A percentile compares a stretch with the other conserved stretches of the same genome.
These are phyloP conservation scores for Carduelis carduelis DNA, from an alignment of 2,797 vertebrate species.

Conservation along the genomic window DNA sequence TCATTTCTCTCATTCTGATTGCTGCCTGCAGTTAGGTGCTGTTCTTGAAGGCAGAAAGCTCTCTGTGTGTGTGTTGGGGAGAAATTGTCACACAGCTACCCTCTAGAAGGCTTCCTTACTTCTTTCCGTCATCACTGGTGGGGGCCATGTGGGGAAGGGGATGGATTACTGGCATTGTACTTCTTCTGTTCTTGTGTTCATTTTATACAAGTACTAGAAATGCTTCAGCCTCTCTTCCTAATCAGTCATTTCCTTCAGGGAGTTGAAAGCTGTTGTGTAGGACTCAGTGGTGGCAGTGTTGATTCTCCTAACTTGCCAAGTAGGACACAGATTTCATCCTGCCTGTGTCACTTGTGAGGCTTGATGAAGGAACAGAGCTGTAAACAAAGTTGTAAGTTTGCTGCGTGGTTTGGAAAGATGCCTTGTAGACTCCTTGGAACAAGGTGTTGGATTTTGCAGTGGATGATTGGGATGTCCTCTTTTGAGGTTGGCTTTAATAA, in stretches of 20 bases:
- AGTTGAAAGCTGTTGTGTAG: background rate
- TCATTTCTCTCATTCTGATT: background rate
- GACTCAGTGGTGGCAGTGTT: background rate
- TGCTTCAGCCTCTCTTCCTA: background rate
- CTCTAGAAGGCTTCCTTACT: background rate
- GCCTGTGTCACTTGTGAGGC: background rate
- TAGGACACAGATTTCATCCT: background rate
- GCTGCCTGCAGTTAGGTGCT: background rate
- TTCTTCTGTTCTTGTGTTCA: background rate
- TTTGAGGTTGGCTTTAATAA: background rate
- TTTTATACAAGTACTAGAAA: background rate
- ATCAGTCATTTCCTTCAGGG: background rate
- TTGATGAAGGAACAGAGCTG: background rate
- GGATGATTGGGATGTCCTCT: background rate
- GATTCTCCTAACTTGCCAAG: background rate
- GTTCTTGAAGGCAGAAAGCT: background rate
- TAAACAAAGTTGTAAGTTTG: rapidly evolving
- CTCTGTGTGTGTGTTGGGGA: background rate
- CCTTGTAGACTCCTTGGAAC: background rate
- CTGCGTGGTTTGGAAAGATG: background rate
- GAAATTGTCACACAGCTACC: background rate
- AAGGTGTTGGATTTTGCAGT: background rate
- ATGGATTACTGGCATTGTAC: background rate
- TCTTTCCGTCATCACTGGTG: background rate
- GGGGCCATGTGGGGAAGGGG: background rate